Conservation (phyloP, 1,140 invertebrate genomes). For the Artemia franciscana region DNA sequence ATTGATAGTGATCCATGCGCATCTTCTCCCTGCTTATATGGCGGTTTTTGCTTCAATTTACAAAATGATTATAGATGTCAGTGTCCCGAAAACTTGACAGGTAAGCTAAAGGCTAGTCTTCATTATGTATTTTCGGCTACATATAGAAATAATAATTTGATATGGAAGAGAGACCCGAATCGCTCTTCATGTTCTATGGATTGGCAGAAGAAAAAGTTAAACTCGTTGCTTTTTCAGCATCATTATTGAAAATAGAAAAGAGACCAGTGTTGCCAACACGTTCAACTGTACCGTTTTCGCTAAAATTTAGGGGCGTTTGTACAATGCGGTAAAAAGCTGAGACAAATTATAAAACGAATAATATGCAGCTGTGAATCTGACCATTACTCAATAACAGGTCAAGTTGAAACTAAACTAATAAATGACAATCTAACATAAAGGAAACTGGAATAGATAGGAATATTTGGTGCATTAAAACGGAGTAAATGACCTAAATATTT, state of each 20-base stretch:
- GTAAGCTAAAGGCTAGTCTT: constrained; percentile 28
- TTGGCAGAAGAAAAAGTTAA: not conserved
- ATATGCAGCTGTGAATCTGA: too few species aligned
- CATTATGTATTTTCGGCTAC: not conserved
- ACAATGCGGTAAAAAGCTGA: too few species aligned
- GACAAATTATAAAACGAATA: too few species aligned
- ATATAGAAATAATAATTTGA: not conserved
- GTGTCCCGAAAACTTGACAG: constrained; percentile 39
- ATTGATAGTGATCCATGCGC: constrained; percentile 71
- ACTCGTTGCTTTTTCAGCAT: not conserved
- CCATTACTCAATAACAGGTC: too few species aligned
- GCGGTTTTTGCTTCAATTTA: constrained; percentile 24
- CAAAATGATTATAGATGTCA: constrained; percentile 35
- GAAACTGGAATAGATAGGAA: too few species aligned
- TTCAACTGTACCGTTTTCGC: not conserved
- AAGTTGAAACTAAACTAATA: too few species aligned
- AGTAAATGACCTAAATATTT: too few species aligned
- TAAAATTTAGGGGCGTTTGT: too few species aligned
- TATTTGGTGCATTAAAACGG: too few species aligned
- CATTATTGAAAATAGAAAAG: not conserved
- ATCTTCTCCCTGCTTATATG: constrained; percentile 60
- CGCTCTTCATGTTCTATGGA: not conserved
- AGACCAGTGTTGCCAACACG: not conserved
- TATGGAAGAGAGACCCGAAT: not conserved
- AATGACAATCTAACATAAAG: too few species aligned